Percentiles rank a stretch among this genome's conserved stretches.
Conservation (phyloP, 30 jellyfish, hydroid and myxozoan species). For the Hydra vulgaris region DNA sequence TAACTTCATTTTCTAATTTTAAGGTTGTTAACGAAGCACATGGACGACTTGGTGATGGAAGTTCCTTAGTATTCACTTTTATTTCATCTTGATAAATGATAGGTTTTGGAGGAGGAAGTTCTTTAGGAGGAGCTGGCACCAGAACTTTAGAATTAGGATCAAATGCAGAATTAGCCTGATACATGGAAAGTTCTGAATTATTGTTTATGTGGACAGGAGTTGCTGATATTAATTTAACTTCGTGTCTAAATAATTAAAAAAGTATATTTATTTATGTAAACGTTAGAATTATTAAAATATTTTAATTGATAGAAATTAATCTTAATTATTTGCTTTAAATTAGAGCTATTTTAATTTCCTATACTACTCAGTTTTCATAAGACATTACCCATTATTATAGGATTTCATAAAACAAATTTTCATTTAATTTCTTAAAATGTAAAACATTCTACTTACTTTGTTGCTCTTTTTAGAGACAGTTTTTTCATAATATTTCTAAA, state of each 20-base stretch:
- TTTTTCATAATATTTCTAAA: too few relatives aligned
- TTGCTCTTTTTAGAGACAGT: too few relatives aligned
- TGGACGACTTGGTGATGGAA: constrained; percentile 12
- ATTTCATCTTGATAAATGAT: neutral
- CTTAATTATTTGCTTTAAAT: too few relatives aligned
- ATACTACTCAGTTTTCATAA: too few relatives aligned
- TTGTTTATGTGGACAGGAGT: neutral
- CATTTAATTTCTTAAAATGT: too few relatives aligned
- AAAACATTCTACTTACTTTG: too few relatives aligned
- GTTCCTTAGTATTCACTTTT: neutral
- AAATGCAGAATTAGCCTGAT: constrained; percentile 4
- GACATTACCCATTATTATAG: too few relatives aligned
- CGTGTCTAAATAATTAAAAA: neutral
- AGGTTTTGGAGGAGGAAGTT: constrained; percentile 9
- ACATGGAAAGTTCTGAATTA: neutral
- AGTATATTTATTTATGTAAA: too few relatives aligned
- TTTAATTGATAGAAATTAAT: too few relatives aligned
- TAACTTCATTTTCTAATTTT: neutral
- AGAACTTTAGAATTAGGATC: constrained; percentile 12
- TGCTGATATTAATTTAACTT: constrained; percentile 9
- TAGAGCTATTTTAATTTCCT: too few relatives aligned
- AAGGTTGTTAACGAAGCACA: neutral
- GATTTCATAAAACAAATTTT: too few relatives aligned
- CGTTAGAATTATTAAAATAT: too few relatives aligned
- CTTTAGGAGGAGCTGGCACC: constrained; percentile 9